Conservation (phyloP, 2,113 vertebrate species). For the Gallinago paraguaiae region DNA sequence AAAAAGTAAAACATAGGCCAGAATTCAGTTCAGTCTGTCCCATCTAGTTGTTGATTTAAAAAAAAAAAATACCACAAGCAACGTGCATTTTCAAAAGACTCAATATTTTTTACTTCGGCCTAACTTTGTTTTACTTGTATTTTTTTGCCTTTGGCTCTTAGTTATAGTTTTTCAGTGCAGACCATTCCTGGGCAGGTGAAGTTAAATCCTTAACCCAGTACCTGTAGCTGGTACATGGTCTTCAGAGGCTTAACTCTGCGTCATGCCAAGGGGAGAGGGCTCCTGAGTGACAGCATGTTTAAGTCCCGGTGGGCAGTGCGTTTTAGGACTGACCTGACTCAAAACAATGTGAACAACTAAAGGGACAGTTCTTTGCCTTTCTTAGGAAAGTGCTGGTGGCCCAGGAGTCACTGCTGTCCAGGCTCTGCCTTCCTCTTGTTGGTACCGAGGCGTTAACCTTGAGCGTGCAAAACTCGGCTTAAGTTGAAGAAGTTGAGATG, state of each 20-base stretch:
- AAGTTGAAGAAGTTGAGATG: neutral
- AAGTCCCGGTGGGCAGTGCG: neutral
- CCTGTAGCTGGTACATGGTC: neutral
- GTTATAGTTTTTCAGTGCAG: neutral
- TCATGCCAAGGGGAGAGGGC: neutral
- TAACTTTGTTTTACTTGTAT: neutral
- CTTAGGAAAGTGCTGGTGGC: neutral
- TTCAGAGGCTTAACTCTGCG: neutral
- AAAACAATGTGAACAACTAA: neutral
- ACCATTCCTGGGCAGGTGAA: neutral
- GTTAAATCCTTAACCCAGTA: neutral
- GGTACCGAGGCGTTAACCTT: neutral
- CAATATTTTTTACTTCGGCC: neutral
- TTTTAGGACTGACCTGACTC: neutral
- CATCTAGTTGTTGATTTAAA: neutral
- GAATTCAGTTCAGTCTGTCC: neutral
- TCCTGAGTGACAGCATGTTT: fast-evolving
- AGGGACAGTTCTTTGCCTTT: neutral
- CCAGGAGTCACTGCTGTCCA: fast-evolving
- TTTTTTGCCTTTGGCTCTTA: neutral
- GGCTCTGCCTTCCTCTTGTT: neutral
- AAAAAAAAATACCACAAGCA: neutral
- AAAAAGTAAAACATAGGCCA: neutral
- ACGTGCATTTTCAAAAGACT: neutral
- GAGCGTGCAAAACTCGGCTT: neutral